Base-by-base conservation (phyloP, 1,140 invertebrate genomes). In the Mercenaria mercenaria region DNA sequence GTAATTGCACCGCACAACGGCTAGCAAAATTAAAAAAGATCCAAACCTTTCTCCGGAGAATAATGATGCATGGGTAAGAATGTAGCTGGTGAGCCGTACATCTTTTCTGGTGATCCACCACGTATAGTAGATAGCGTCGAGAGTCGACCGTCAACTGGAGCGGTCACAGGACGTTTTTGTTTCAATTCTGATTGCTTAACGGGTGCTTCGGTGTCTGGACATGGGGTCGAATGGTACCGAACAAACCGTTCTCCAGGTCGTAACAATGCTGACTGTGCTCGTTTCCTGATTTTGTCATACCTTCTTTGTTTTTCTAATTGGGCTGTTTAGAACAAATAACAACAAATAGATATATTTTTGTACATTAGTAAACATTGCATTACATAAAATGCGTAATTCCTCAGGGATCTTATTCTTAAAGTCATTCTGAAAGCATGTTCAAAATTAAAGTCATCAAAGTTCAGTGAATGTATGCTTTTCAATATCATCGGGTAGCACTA, bases 221-320 rank as follows among this genome's bases (percentile, higher is more conserved):
- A 34, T 15, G 72, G 50, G 13, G 77, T 56, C 23, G 86, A 79
- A 23, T 79, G 76, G 50, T 79, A 67, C 10, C 56, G 15, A 1
- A 77, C 86, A 69, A 88, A 88, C 26, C 64, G 37, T 23, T 88
- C 56, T 13, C 86, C 81, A n/a, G 88, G 88, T 83, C 69, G 41
- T 37, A 83, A 2, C 11, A 83, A 50, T 0, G 79, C 69, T 18
- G 86, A 69, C 76, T 88, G 72, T 15, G 86, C 86, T 39, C 86
- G 26, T 52, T 52, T 80, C 13, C 26, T 50, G 0, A 50, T 61
- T 4, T 47, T 26, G 3, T 81, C 76, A 43, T 67, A 77, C 29
- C 61, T 6, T 23, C 29, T 39, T 23, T 88, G 56, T 23, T 77
- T 88, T 26, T 88, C 86, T 29, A 88, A 41, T 61, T 81, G 76